Base-by-base conservation (phyloP, 37 sponge, comb jelly and placozoan genomes). In the Theonella swinhoei region DNA sequence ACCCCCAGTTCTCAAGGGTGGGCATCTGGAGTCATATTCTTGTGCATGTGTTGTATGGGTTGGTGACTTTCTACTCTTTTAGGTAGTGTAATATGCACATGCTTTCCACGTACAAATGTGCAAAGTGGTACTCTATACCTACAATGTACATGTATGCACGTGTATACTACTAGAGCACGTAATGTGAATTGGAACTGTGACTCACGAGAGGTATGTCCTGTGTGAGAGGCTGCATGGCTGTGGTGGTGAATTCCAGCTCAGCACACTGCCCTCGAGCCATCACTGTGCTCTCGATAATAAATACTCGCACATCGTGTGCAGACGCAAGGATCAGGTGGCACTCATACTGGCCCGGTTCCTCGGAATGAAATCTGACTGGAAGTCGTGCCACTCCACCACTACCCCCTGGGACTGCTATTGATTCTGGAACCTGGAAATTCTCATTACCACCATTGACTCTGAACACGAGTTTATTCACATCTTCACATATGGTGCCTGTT, bases 191-290 rank as follows among this genome's bases (percentile, higher is more conserved):
- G n/a, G n/a, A n/a, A n/a, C n/a, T n/a, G n/a, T n/a, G n/a, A 68
- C 91, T 89, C 65, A 96, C 93, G 39, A 96, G 31, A 30, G 96
- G 96, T 35, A 96, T 92, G 11, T 90, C 77, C 78, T 96, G 96
- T 2, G 83, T 85, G 23, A 96, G 68, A 14, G 84, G 82, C 61
- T 87, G 91, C 67, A 85, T 69, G 9, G 96, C 91, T 20, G 87
- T 81, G 14, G 89, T 88, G 35, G 54, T 84, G 58, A 96, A 90
- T 76, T 92, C 91, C 31, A 96, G 72, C 43, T 88, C 82, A 32
- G 89, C 87, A 4, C 59, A 62, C 5, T 72, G 76, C 5, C 72
- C 78, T 40, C 60, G 69, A 22, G 79, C 78, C 40, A 85, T 62
- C 30, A 87, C 91, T 5, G 89, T 92, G 5, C 75, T 63, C 89